Evolutionary conservation across 2,888 invertebrate species (phyloP), one percentile per base, ranked within the genome.

Genomic region (Leptogaster cylindrica): DNA sequence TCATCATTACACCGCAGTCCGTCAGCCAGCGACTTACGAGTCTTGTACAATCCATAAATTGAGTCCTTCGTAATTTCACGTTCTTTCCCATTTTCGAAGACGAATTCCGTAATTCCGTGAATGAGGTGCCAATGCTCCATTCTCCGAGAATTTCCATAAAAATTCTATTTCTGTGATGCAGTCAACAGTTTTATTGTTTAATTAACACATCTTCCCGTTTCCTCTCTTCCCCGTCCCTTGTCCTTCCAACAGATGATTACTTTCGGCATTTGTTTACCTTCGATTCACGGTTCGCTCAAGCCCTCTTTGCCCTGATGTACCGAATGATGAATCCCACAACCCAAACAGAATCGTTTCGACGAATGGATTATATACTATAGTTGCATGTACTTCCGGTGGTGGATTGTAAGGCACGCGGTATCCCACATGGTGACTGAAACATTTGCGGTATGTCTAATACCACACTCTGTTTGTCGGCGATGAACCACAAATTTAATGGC

Each of bases 141-240:
- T 61, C 44, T 27, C 36, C 12, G 25, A 16, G 28, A 61, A 44
- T 61, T 61, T 27, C 25, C 61, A 61, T 61, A 61, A 61, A 61
- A 44, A 28, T 44, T 61, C 61, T 61, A 61, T 61, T 61, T 61
- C 18, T 44, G 61, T 61, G 28, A 27, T 16, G 61, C 27, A 14
- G 18, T 31, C 44, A 44, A 44, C 61, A 44, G 44, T 41, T 61
- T 61, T 61, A 61, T 61, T 61, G 61, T 61, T 61, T 61, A 61
- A 61, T 61, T 61, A 61, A 61, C 61, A 61, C 61, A 31, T 61
- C 61, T 18, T 18, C 61, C 41, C 44, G 14, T 61, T 27, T 44
- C 14, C n/a, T n/a, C n/a, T n/a, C n/a, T n/a, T n/a, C n/a, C n/a
- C n/a, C n/a, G n/a, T n/a, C n/a, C n/a, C n/a, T n/a, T n/a, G n/a